phyloP scores from a whole-genome alignment of 2,797 vertebrate genomes.

The Varecia variegata region DNA sequence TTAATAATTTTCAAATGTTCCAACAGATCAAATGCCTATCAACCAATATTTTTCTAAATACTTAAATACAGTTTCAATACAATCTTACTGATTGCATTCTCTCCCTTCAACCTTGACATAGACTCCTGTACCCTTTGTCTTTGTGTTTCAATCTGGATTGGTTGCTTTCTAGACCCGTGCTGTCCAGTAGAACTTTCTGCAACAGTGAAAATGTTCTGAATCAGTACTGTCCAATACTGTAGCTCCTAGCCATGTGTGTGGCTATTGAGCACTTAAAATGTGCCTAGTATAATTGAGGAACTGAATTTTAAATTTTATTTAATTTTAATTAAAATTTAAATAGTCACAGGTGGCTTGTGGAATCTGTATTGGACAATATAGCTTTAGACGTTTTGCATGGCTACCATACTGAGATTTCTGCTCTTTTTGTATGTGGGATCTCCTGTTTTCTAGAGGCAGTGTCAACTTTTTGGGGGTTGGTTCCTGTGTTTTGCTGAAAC shows the following conservation, averaged over 20 bases:
- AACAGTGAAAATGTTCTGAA: not conserved
- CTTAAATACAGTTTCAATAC: not conserved
- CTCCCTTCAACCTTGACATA: not conserved
- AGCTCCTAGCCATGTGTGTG: not conserved
- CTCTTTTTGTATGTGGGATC: not conserved
- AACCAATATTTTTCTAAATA: not conserved
- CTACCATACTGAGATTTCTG: not conserved
- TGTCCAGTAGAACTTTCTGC: not conserved
- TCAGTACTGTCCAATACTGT: not conserved
- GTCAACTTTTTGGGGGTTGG: not conserved
- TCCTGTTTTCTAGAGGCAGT: not conserved
- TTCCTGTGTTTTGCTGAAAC: not conserved
- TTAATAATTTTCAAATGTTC: not conserved
- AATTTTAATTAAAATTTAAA: not conserved
- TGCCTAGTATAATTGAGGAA: not conserved
- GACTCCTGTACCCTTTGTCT: not conserved
- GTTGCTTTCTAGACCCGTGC: not conserved
- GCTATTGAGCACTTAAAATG: not conserved
- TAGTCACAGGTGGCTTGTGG: not conserved
- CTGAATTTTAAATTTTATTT: not conserved
- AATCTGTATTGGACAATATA: not conserved
- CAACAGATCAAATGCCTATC: not conserved
- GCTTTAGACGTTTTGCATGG: not conserved
- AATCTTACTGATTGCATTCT: not conserved
- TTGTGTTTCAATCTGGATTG: not conserved